Percentiles rank a stretch among this genome's conserved stretches.
These are phyloP conservation scores for Zoroaster sp. DNA, from an alignment of 53 echinoderm and acorn worm genomes.

Conservation along the genomic window DNA sequence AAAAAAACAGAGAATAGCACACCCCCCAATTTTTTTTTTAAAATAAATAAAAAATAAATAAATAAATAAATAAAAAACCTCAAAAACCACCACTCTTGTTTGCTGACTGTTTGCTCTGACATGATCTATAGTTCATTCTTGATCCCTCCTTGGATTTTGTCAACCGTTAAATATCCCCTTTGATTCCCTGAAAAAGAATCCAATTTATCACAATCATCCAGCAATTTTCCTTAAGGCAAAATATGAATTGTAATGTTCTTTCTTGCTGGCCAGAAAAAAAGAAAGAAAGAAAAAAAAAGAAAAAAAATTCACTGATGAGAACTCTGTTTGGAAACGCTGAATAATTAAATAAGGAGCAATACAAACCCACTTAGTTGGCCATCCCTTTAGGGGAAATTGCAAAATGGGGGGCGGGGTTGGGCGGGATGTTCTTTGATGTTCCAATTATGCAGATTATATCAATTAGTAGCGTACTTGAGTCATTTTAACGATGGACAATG, in stretches of 20 bases:
- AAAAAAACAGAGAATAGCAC: too few relatives aligned
- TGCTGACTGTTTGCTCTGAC: background rate
- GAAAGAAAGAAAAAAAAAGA: background rate
- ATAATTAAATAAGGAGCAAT: slow-evolving; percentile 28
- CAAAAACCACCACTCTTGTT: too few relatives aligned
- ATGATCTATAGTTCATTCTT: background rate
- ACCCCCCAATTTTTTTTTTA: background rate
- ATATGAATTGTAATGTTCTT: slow-evolving; percentile 25
- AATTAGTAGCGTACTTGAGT: slow-evolving; percentile 14
- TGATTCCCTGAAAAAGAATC: background rate
- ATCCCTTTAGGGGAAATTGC: slow-evolving; percentile 20
- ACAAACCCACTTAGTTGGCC: slow-evolving; percentile 31
- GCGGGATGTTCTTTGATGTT: background rate
- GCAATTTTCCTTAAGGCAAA: slow-evolving; percentile 10
- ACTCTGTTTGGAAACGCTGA: background rate
- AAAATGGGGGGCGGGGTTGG: background rate
- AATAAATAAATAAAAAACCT: too few relatives aligned
- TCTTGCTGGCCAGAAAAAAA: background rate
- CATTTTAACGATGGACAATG: background rate
- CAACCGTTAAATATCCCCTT: background rate
- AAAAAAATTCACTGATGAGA: background rate
- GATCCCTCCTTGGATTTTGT: background rate
- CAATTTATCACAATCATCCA: slow-evolving; percentile 19
- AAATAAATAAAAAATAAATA: too few relatives aligned
- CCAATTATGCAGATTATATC: background rate